Evolutionary conservation across 2,113 vertebrate species (phyloP).

Genomic region (Oophaga pumilio): DNA sequence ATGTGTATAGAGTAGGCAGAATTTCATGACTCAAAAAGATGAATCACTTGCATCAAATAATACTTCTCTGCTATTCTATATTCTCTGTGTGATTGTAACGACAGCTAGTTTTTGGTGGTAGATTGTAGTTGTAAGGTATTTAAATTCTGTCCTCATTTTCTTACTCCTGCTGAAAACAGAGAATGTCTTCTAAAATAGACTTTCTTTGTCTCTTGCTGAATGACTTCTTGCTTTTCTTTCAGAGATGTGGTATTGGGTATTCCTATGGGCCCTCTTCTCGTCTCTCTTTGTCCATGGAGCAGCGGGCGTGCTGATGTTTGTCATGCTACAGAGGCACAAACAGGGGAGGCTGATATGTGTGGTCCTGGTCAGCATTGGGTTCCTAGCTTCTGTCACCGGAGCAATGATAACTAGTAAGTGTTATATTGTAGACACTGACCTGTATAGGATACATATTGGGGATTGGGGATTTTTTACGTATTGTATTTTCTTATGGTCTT

Average conservation of each 20-base stretch:
- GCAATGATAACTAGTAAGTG: slow-evolving; percentile 97
- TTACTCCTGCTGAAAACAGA: not conserved
- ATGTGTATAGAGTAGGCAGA: not conserved
- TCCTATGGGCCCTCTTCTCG: slow-evolving; percentile 98
- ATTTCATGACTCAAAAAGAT: slow-evolving; percentile 15
- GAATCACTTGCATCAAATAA: slow-evolving; percentile 8
- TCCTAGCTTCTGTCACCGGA: slow-evolving; percentile 91
- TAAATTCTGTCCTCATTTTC: not conserved
- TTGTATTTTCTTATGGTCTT: not conserved
- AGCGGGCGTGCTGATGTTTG: slow-evolving; percentile 91
- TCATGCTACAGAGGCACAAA: slow-evolving; percentile 94
- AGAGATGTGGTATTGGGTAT: slow-evolving; percentile 99
- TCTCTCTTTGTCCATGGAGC: slow-evolving; percentile 93
- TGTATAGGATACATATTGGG: not conserved
- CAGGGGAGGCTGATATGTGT: slow-evolving; percentile 92
- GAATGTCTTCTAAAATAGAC: not conserved
- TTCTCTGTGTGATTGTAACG: not conserved
- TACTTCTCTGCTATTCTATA: not conserved
- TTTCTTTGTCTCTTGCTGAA: not conserved
- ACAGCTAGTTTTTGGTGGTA: not conserved
- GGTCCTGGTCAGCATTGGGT: slow-evolving; percentile 89
- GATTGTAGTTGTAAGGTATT: not conserved
- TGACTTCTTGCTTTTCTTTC: slow-evolving; percentile 64
- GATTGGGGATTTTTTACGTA: not conserved
- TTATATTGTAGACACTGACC: not conserved